Base-by-base conservation (phyloP, 1,140 invertebrate genomes). In the Drosophila tsacasi region DNA sequence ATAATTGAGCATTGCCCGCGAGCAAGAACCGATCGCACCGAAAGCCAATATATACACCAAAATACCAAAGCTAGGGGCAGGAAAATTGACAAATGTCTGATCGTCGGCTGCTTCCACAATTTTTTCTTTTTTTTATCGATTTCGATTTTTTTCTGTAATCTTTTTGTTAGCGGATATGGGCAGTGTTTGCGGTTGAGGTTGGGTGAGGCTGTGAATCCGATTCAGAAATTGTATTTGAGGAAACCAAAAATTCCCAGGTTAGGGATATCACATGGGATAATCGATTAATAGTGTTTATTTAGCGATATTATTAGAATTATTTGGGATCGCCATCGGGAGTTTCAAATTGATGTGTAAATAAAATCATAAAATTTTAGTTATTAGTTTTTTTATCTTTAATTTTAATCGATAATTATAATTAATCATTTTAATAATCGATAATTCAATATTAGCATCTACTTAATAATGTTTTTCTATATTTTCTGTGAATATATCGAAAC, bases 1-100 rank as follows among this genome's bases (percentile, higher is more conserved):
- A 80, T 92, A 92, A 92, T 92, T 92, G 87, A 89, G 84, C 83
- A 68, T 76, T 72, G 69, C 74, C 71, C 63, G 74, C 57, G 65
- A 81, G 50, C 58, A 52, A 64, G 60, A 64, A 68, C 40, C 50
- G 49, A 44, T 64, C 59, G 47, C 35, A 60, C 57, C 49, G 35
- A 30, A 42, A 46, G 21, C 61, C 32, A 39, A 65, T 50, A 40
- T 12, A 23, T 7, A 57, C 54, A 57, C 54, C 66, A 21, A 82
- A 84, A 83, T 76, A 79, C 66, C 76, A 30, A 76, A 72, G 55
- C 49, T 54, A n/a, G 15, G 42, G 67, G 59, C 44, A 69, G 68
- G 62, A 83, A 83, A 80, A 87, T 81, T 85, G 85, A 87, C 83
- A 83, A 89, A 87, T 87, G 73, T 63, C 66, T 61, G 59, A 72